Evolutionary conservation across 2,888 invertebrate genomes (phyloP), one percentile per base, ranked within the genome.

Genomic region (Thecophora atra): DNA sequence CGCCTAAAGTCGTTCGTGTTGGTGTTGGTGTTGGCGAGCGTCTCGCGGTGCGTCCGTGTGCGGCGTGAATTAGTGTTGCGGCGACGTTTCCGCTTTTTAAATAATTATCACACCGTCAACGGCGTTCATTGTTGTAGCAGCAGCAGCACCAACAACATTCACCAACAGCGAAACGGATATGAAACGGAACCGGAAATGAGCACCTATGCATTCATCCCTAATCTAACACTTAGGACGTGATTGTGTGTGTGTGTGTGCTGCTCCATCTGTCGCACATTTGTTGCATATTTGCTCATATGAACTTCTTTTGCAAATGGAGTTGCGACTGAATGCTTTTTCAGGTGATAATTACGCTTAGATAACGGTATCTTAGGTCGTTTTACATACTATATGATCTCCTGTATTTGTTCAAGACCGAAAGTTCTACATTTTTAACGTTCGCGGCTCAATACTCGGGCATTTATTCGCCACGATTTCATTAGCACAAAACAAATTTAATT

Each of bases 11-110:
- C 37, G 37, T 37, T 11, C 3, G 37, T 6, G 37, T 37, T 37
- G 37, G 37, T 37, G 6, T 2, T n/a, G 37, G 44, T 66, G 42
- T 56, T 56, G 28, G 42, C 17, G 42, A 17, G 24, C 19, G 6
- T 26, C 15, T 44, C 28, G n/a, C n/a, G 17, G 66, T 58, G 58
- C 24, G 56, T 24, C 11, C 21, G 58, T 68, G 68, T 58, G 68
- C 7, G 21, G 30, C 24, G 51, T 62, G 62, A 62, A 21, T 70
- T 51, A 30, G 60, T 62, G 62, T 70, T 30, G 28, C 68, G 72
- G 71, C 72, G 67, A 64, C 19, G 70, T 72, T 76, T 74, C 76
- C 73, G 71, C 73, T 52, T 70, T 72, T 71, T 74, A 72, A 74
- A 72, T 73, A 72, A 71, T 73, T 72, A 76, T 73, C 72, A 70